These are phyloP conservation scores for Venustaconcha ellipsiformis DNA, from an alignment of 1,140 invertebrate species.

Conservation along the genomic window DNA sequence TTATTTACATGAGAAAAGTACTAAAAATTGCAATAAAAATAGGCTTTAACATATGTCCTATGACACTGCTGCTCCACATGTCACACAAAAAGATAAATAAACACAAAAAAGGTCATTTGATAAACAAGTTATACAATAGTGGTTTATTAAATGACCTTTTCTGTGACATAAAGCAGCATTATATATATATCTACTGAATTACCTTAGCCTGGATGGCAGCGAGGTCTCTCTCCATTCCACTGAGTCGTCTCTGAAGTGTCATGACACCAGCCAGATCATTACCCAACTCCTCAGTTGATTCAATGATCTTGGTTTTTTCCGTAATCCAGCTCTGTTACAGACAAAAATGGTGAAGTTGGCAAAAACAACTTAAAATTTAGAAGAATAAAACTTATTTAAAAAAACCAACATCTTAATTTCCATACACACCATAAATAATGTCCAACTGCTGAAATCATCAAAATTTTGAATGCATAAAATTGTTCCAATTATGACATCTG, in stretches of 20 bases:
- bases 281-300: constrained; percentile 92
- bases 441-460: neutral
- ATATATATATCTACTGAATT: neutral
- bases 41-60: too few species aligned
- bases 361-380: neutral
- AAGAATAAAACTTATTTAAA: neutral
- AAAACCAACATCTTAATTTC: neutral
- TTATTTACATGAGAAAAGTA: too few species aligned
- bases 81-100: too few species aligned
- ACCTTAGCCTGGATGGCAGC: constrained; percentile 97
- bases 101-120: too few species aligned
- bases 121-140: too few species aligned
- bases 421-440: neutral
- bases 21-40: too few species aligned
- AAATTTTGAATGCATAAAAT: neutral
- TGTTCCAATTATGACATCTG: too few species aligned
- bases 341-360: neutral
- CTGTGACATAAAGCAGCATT: too few species aligned
- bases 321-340: constrained; percentile 88
- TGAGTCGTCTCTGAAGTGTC: constrained; percentile 87
- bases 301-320: constrained; percentile 97
- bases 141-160: too few species aligned
- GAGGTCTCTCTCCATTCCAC: constrained; percentile 98
- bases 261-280: constrained; percentile 82
- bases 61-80: too few species aligned